These are phyloP conservation scores for Steromphala cineraria DNA, from an alignment of 2,888 invertebrate genomes.

Conservation along the genomic window DNA sequence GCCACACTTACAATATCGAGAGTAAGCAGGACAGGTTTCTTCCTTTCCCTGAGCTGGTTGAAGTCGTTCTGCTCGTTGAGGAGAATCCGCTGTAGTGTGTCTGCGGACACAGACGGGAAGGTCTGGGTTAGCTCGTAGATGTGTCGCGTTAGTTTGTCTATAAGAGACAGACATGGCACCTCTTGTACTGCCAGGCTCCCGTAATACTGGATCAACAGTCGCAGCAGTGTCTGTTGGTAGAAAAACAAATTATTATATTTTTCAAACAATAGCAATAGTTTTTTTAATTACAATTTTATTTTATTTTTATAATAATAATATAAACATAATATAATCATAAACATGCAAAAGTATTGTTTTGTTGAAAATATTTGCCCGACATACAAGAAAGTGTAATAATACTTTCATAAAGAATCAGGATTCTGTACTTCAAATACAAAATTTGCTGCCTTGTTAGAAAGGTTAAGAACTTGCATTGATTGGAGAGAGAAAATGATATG, in stretches of 20 bases:
- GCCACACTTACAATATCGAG: slow-evolving; percentile 54
- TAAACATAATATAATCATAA: too few species aligned
- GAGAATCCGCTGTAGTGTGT: slow-evolving; percentile 82
- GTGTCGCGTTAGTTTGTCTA: slow-evolving; percentile 76
- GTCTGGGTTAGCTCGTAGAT: slow-evolving; percentile 84
- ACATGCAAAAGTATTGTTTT: too few species aligned
- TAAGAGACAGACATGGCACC: slow-evolving; percentile 55
- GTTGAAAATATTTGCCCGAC: too few species aligned
- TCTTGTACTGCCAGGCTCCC: slow-evolving; percentile 80
- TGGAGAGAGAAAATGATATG: too few species aligned
- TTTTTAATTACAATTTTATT: too few species aligned
- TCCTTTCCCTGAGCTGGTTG: slow-evolving; percentile 50
- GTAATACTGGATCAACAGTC: slow-evolving; percentile 85
- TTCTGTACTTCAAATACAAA: too few species aligned
- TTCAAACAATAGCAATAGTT: too few species aligned
- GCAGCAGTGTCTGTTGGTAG: slow-evolving; percentile 80
- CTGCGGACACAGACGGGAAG: slow-evolving; percentile 83
- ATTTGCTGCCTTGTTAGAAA: too few species aligned
- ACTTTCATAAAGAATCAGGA: too few species aligned
- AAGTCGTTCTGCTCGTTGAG: slow-evolving; percentile 76
- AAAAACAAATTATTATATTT: neutral
- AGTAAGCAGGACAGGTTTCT: slow-evolving; percentile 75
- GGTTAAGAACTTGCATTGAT: too few species aligned
- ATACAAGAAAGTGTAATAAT: too few species aligned
- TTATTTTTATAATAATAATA: too few species aligned